Conservation (phyloP, 2,888 invertebrate species). For the Chrysolina oricalcia region DNA sequence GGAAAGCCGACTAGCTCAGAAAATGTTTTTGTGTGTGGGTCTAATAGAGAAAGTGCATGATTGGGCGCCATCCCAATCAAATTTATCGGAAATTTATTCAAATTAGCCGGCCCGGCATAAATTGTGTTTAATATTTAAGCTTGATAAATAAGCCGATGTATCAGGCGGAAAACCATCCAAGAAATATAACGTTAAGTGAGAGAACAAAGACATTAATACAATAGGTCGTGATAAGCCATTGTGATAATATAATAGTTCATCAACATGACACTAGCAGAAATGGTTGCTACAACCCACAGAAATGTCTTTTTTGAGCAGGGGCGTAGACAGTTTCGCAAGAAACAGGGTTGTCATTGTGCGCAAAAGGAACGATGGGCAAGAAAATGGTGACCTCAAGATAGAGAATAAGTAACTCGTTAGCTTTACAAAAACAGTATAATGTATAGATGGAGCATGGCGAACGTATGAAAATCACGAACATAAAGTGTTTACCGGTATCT, state of each 20-base stretch:
- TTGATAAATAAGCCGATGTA: constrained; percentile 44
- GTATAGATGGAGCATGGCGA: background rate
- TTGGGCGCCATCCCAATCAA: constrained; percentile 36
- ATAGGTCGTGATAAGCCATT: constrained; percentile 70
- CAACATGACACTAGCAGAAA: constrained; percentile 68
- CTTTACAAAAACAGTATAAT: too few relatives aligned
- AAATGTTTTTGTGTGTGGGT: constrained; percentile 32
- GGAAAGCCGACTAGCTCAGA: background rate
- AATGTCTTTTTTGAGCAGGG: constrained; percentile 40
- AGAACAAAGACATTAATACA: constrained; percentile 58
- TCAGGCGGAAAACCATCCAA: constrained; percentile 44
- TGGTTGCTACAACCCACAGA: constrained; percentile 37
- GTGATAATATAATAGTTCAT: constrained; percentile 70
- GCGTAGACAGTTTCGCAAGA: constrained; percentile 29
- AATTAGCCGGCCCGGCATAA: constrained; percentile 38
- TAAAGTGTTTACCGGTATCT: background rate
- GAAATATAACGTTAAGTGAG: constrained; percentile 41
- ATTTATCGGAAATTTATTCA: constrained; percentile 47
- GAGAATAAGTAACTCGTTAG: too few relatives aligned
- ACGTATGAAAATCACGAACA: background rate
- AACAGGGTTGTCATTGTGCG: background rate
- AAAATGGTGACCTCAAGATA: too few relatives aligned
- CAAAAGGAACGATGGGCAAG: background rate
- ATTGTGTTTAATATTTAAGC: constrained; percentile 44
- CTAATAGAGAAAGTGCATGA: constrained; percentile 38